These are phyloP conservation scores for Polypedilum pembai DNA, from an alignment of 1,140 invertebrate species.

Conservation along the genomic window DNA sequence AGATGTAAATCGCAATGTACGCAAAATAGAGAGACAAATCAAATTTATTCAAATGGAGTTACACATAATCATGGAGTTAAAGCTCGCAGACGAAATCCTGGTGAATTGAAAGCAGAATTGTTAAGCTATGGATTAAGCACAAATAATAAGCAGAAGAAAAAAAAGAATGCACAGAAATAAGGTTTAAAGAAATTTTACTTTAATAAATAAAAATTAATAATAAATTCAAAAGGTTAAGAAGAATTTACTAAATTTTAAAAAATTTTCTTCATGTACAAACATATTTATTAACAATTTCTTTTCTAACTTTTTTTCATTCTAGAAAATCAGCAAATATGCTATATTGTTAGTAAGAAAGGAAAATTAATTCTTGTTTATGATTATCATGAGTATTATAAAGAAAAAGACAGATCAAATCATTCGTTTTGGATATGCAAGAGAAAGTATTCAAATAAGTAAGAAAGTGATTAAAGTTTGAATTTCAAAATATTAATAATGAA, in stretches of 20 bases:
- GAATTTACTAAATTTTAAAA: not conserved
- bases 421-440: not conserved
- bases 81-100: not conserved
- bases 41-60: not conserved
- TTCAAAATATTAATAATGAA: not conserved
- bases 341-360: not conserved
- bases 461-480: not conserved
- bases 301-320: too few species aligned
- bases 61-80: not conserved
- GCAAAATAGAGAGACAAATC: not conserved
- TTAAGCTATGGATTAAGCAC: too few species aligned
- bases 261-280: too few species aligned
- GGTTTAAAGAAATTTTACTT: too few species aligned
- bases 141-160: too few species aligned
- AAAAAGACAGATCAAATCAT: not conserved
- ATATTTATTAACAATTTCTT: not conserved
- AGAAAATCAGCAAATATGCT: not conserved
- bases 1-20: not conserved
- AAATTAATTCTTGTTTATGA: not conserved
- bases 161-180: too few species aligned
- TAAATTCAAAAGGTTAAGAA: too few species aligned
- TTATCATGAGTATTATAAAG: not conserved
- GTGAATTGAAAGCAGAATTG: not conserved
- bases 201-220: too few species aligned
- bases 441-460: not conserved